Base-by-base conservation (phyloP, 2,888 invertebrate genomes). In the Cactoblastis cactorum region DNA sequence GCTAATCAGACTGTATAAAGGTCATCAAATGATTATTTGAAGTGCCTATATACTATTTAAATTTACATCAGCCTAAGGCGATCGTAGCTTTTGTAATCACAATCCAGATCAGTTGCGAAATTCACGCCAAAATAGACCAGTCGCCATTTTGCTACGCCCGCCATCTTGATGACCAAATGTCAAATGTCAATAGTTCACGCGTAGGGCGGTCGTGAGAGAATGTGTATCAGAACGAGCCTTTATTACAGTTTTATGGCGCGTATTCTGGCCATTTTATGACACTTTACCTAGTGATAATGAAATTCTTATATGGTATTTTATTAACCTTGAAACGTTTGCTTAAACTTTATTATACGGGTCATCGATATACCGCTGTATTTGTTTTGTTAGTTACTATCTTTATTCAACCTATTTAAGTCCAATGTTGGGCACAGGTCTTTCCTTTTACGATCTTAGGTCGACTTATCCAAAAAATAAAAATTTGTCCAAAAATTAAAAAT, bases 151-250 rank as follows among this genome's bases (percentile, higher is more conserved):
- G 11, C 28, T 15, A 11, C 5, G 11, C 5, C 11, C 28, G 28
- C 28, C 28, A 43, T 43, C 43, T 43, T 43, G 15, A 37, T 37
- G 43, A 15, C 17, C 17, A 32, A 43, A 43, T 43, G 43, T 43
- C 43, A 43, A 28, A 15, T 28, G 43, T 43, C 43, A 43, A 9
- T 28, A 15, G 43, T 32, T 43, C 43, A 43, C 3, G 12, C 28
- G 12, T 43, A 43, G 43, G 43, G 28, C 43, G 28, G 43, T 43
- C 43, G 43, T 43, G 43, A 43, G 28, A 43, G 28, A 43, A 43
- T 43, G 28, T 28, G 28, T 43, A 43, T 41, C 39, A 28, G 17
- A 17, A 17, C 17, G 41, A 28, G 28, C 43, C 28, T 43, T 17
- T 43, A 43, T 32, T 43, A 43, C 11, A 24, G 15, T 43, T 24